Evolutionary conservation across 2,113 vertebrate species (phyloP).

Genomic region (Dipodomys merriami): DNA sequence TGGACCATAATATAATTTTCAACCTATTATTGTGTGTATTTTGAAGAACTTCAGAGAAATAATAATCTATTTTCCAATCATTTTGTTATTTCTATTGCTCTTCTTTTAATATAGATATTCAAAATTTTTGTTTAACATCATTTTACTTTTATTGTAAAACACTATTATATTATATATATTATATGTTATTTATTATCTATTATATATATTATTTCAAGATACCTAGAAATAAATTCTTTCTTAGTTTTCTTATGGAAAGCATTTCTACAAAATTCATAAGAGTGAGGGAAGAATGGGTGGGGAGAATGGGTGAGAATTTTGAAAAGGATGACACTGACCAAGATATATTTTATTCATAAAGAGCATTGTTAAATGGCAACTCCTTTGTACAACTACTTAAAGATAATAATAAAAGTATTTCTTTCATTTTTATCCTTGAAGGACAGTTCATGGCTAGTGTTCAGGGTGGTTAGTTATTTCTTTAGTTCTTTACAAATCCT

Average conservation of each 20-base stretch:
- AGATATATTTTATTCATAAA: too few species aligned
- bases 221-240: neutral
- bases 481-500: neutral
- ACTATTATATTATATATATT: neutral
- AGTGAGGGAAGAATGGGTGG: too few species aligned
- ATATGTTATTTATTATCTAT: too few species aligned
- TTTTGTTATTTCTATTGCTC: neutral
- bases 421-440: neutral
- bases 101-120: neutral
- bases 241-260: neutral
- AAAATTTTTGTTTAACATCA: neutral
- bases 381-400: too few species aligned
- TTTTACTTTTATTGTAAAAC: neutral
- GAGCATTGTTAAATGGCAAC: too few species aligned
- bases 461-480: neutral
- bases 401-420: neutral
- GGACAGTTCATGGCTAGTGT: neutral
- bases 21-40: neutral
- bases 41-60: constrained; percentile 10
- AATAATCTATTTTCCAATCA: neutral
- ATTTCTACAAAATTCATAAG: too few species aligned
- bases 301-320: too few species aligned
- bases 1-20: too few species aligned
- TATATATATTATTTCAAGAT: neutral
- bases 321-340: too few species aligned